Conservation (phyloP, 1,140 invertebrate species). For the Trigoniulus corallinus region DNA sequence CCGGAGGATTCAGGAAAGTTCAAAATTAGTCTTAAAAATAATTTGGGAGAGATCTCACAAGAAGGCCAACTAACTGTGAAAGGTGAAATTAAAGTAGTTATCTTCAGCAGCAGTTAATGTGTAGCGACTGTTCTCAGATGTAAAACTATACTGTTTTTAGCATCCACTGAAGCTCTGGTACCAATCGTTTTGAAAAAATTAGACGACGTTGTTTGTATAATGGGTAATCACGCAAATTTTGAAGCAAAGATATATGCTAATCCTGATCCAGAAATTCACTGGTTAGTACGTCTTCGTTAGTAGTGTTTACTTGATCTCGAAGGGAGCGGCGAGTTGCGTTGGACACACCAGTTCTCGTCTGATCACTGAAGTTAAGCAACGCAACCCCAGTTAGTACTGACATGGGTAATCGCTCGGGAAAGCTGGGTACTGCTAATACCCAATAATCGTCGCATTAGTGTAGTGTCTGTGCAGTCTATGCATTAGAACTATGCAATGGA, state of each 20-base stretch:
- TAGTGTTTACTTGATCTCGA: neutral
- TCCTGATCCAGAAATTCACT: constrained; percentile 38
- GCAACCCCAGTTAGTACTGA: no score
- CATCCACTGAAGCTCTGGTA: constrained; percentile 7
- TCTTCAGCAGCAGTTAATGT: neutral
- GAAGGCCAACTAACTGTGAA: constrained; percentile 50
- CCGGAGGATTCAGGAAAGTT: constrained; percentile 15
- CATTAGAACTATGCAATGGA: no score
- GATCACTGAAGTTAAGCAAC: no score
- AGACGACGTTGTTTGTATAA: neutral
- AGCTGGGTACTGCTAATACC: no score
- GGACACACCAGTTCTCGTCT: no score
- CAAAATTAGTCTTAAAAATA: constrained; percentile 21
- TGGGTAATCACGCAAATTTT: constrained; percentile 15
- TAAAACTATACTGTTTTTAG: neutral
- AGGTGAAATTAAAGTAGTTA: constrained; percentile 29
- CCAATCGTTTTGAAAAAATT: constrained; percentile 8
- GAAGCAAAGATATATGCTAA: constrained; percentile 19
- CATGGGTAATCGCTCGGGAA: no score
- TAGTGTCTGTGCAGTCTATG: no score
- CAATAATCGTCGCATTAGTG: no score
- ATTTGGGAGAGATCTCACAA: constrained; percentile 39
- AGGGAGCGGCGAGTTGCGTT: no score
- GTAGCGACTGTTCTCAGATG: neutral
- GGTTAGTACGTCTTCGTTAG: constrained; percentile 26